phyloP scores from a whole-genome alignment of 2,113 vertebrate species.

The Podiceps cristatus region DNA sequence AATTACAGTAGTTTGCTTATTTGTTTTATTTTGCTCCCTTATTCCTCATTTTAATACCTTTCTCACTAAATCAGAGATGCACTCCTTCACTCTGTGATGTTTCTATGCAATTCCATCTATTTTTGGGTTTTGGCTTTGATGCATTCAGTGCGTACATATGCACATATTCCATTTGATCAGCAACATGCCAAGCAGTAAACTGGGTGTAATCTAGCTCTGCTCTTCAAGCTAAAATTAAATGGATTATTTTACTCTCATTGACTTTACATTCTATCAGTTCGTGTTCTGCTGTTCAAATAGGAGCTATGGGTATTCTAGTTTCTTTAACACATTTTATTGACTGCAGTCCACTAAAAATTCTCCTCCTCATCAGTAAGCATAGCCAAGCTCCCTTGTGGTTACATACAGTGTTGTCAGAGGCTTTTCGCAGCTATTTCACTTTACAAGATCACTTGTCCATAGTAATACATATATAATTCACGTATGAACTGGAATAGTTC shows the following conservation, averaged over 20 bases:
- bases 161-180: background rate
- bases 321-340: background rate
- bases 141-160: background rate
- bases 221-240: background rate
- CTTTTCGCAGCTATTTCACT: constrained; percentile 16
- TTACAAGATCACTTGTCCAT: constrained; percentile 27
- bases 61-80: background rate
- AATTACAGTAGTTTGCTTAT: background rate
- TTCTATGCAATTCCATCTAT: background rate
- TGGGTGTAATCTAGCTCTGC: background rate
- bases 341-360: background rate
- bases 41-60: background rate
- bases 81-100: background rate
- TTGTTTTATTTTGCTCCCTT: background rate
- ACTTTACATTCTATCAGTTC: background rate
- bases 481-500: background rate
- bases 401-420: background rate
- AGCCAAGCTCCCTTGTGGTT: background rate
- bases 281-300: background rate
- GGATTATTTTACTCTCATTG: background rate
- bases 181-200: background rate
- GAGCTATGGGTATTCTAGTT: background rate
- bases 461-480: constrained; percentile 44
- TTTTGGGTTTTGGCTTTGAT: background rate
- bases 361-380: background rate